Evolutionary conservation across 2,113 vertebrate genomes (phyloP).

Genomic region (Neodon shergylaensis): DNA sequence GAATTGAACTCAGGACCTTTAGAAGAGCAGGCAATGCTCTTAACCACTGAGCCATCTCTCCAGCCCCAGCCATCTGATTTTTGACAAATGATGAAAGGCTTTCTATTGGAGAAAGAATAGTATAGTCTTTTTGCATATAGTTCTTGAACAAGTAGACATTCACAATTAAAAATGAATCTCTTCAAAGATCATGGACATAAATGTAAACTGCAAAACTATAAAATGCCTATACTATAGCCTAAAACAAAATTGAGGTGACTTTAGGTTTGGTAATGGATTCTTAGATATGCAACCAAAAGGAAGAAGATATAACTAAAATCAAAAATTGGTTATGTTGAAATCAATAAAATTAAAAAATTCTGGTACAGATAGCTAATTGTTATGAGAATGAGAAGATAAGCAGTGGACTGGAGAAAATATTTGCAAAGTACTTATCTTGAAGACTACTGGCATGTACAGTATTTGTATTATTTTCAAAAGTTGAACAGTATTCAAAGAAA

Average conservation of each 20-base stretch:
- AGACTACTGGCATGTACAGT: neutral
- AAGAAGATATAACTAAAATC: neutral
- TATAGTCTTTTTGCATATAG: neutral
- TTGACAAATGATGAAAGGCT: neutral
- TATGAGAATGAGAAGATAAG: neutral
- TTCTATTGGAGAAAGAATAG: neutral
- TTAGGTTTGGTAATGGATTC: neutral
- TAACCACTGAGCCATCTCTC: no score
- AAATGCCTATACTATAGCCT: neutral
- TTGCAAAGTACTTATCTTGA: neutral
- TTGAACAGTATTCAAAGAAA: neutral
- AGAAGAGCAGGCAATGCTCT: no score
- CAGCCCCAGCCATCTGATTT: neutral
- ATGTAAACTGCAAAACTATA: neutral
- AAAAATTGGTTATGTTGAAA: neutral
- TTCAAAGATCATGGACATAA: neutral
- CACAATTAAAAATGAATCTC: neutral
- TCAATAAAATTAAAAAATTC: slow-evolving; percentile 3
- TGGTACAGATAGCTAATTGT: neutral
- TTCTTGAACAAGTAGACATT: neutral
- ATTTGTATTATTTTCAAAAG: neutral
- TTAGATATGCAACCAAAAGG: neutral
- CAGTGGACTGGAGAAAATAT: neutral
- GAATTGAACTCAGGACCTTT: no score
- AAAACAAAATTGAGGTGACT: neutral